Evolutionary conservation across 2,113 vertebrate genomes (phyloP).

Genomic region (Ifrita kowaldi): DNA sequence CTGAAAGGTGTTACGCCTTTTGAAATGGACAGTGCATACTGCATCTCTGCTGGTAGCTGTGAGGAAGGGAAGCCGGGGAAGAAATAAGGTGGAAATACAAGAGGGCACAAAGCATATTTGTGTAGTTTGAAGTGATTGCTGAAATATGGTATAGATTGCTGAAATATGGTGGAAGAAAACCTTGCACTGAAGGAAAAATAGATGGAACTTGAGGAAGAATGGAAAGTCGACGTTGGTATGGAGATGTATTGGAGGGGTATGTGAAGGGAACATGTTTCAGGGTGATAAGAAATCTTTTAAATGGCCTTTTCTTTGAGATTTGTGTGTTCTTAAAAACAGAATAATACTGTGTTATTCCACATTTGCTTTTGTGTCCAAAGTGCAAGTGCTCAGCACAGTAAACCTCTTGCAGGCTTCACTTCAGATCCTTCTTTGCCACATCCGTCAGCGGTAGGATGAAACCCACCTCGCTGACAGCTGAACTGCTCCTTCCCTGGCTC

Average conservation of each 20-base stretch:
- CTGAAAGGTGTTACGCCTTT: background rate
- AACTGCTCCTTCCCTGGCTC: background rate
- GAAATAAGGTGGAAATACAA: background rate
- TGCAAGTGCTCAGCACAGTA: background rate
- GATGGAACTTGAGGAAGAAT: background rate
- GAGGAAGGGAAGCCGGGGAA: background rate
- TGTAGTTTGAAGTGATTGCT: background rate
- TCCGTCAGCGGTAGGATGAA: background rate
- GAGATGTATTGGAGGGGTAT: background rate
- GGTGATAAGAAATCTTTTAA: background rate
- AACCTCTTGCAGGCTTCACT: background rate
- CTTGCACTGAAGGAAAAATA: background rate
- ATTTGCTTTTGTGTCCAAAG: background rate
- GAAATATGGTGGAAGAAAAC: background rate
- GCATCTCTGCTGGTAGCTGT: background rate
- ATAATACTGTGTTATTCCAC: background rate
- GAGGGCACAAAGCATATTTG: background rate
- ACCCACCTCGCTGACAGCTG: background rate
- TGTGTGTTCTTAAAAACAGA: background rate
- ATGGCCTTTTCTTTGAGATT: background rate
- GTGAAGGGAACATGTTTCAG: background rate
- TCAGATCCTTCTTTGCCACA: background rate
- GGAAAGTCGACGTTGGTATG: background rate
- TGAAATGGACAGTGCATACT: background rate
- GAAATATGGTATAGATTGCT: background rate